phyloP scores from a whole-genome alignment of 2,113 vertebrate genomes.

The Oreocharis arfaki region DNA sequence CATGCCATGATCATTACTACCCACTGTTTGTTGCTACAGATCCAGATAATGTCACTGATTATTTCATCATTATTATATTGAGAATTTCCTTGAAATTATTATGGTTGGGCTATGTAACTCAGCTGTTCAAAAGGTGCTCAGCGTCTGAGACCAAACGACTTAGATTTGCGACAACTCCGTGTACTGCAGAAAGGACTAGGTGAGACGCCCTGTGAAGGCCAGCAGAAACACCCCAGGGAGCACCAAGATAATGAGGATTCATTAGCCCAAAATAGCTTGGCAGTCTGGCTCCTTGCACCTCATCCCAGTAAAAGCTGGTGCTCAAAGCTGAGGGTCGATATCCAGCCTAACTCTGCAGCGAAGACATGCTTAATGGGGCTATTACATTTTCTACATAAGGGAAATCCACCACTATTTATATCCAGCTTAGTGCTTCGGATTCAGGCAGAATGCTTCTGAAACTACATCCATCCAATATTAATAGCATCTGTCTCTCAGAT shows the following conservation, averaged over 20 bases:
- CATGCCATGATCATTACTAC: not conserved
- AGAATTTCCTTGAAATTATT: not conserved
- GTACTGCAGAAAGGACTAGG: not conserved
- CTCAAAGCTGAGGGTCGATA: not conserved
- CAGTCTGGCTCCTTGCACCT: not conserved
- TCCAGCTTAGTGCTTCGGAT: constrained; percentile 9
- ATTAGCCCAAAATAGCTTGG: not conserved
- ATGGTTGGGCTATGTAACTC: rapidly evolving
- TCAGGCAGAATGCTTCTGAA: constrained; percentile 46
- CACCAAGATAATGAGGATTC: not conserved
- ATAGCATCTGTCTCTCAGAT: constrained; percentile 58
- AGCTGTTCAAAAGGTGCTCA: not conserved
- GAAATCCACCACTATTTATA: constrained; percentile 33
- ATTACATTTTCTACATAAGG: constrained; percentile 49
- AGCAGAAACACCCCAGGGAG: not conserved
- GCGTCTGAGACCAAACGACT: not conserved
- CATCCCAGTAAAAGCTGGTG: not conserved
- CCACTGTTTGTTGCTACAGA: not conserved
- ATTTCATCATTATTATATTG: not conserved
- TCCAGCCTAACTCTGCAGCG: not conserved
- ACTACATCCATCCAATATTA: constrained; percentile 52
- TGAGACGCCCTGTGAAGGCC: not conserved
- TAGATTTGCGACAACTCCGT: not conserved
- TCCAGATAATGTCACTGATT: not conserved
- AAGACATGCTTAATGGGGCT: constrained; percentile 32